phyloP scores from a whole-genome alignment of 2,113 vertebrate genomes.

The Scomber scombrus region DNA sequence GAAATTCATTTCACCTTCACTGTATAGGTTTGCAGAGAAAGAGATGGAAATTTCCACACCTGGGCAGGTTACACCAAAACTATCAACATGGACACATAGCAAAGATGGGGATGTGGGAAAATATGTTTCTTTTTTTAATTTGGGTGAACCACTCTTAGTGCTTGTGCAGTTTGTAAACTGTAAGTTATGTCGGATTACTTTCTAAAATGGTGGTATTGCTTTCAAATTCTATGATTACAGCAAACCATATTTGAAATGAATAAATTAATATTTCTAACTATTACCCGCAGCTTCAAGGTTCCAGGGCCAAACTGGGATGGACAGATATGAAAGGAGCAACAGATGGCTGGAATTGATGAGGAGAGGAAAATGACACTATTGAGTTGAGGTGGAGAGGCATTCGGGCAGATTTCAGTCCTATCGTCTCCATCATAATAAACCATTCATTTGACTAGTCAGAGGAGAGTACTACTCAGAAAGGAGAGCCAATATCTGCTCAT shows the following conservation, averaged over 20 bases:
- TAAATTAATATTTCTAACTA: conserved; percentile 65
- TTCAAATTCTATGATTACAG: conserved; percentile 41
- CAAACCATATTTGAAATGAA: conserved; percentile 56
- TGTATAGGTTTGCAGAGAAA: not conserved
- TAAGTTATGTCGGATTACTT: conserved; percentile 23
- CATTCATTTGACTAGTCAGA: conserved; percentile 69
- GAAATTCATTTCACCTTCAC: not conserved
- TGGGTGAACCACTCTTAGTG: not conserved
- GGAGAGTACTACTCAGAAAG: conserved; percentile 49
- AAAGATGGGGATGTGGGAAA: not conserved
- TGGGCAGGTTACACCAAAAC: not conserved
- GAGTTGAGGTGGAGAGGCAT: conserved; percentile 64
- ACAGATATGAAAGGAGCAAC: conserved; percentile 82
- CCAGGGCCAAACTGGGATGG: conserved; percentile 72
- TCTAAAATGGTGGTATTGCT: conserved; percentile 38
- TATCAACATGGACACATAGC: not conserved
- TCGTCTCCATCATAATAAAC: conserved; percentile 69
- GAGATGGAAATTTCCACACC: not conserved
- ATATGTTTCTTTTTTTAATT: not conserved
- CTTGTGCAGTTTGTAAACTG: conserved; percentile 1
- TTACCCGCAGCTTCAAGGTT: conserved; percentile 63
- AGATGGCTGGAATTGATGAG: conserved; percentile 82
- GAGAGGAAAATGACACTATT: conserved; percentile 72
- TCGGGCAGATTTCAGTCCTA: conserved; percentile 60
- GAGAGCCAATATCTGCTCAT: conserved; percentile 61